Evolutionary conservation across 2,888 invertebrate species (phyloP), one percentile per base, ranked within the genome.

Genomic region (Drosophila meridionalis): DNA sequence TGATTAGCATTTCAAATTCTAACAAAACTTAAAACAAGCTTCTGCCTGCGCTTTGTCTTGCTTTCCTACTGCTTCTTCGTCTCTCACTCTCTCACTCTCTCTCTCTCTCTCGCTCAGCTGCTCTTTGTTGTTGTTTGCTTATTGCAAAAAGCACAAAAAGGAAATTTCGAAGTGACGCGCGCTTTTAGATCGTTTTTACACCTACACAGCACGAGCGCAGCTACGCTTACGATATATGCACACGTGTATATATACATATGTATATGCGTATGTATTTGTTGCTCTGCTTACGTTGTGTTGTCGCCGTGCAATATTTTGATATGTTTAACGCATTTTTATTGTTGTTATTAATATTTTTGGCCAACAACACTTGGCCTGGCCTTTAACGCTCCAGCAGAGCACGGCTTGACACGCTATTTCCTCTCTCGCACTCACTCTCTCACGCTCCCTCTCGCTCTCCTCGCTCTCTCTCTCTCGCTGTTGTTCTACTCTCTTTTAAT

Each of bases 1-100:
- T 78, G 69, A 84, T 87, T 84, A 71, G 87, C 84, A 87, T 78
- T 84, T 87, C 56, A 68, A 73, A 73, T 87, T 76, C 56, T 48
- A 83, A 66, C 67, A 67, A 72, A 76, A 67, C 76, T 66, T 66
- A 63, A 82, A 60, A 63, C 86, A 69, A 87, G 72, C 69, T 69
- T 67, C 20, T 57, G 47, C 57, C 43, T 30, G 8, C 26, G 8
- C 20, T n/a, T 26, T 26, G 6, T 47, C 40, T 26, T 4, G 4
- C 8, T 11, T 5, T 36, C 36, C 36, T 9, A 2, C 38, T 38
- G 11, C 36, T 12, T 38, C 38, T 6, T 32, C 32, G 6, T 20
- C 32, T 32, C 32, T 32, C 32, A 76, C 55, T 48, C 56, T 55
- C n/a, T 32, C 32, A n/a, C n/a, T 30, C 30, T 57, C 38, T 81